Conservation (phyloP, 2,888 invertebrate species). For the Heteromurus nitidus region DNA sequence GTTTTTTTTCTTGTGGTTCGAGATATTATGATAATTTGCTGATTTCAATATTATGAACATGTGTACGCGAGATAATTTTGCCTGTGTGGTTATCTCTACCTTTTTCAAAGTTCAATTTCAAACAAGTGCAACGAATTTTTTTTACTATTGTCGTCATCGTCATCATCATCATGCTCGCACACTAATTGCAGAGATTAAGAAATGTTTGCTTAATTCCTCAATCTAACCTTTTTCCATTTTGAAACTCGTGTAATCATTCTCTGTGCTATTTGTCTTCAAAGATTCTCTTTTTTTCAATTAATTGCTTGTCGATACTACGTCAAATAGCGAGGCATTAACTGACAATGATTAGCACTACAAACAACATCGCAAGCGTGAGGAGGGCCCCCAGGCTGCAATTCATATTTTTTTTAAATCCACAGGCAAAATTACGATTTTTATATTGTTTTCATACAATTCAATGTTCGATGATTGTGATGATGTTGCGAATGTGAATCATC, state of each 20-base stretch:
- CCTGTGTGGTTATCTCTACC: not conserved
- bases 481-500: conserved; percentile 34
- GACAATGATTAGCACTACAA: conserved; percentile 44
- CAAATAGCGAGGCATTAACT: conserved; percentile 11
- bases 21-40: too few species aligned
- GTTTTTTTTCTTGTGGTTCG: not conserved
- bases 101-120: not conserved
- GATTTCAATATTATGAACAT: too few species aligned
- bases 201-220: conserved; percentile 42
- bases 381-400: conserved; percentile 34
- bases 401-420: conserved; percentile 1
- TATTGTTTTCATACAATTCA: conserved; percentile 25
- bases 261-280: not conserved
- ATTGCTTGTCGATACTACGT: conserved; percentile 13
- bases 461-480: conserved; percentile 4
- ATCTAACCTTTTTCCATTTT: conserved; percentile 31
- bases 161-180: not conserved
- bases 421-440: conserved; percentile 25
- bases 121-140: not conserved
- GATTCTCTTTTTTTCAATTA: not conserved
- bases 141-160: too few species aligned
- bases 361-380: conserved; percentile 10
- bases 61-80: not conserved
- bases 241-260: conserved; percentile 14
- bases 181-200: conserved; percentile 29